Percentiles rank a stretch among this genome's conserved stretches.
Evolutionary conservation across 2,888 invertebrate genomes (phyloP).

Genomic region (Keiferia lycopersicella): DNA sequence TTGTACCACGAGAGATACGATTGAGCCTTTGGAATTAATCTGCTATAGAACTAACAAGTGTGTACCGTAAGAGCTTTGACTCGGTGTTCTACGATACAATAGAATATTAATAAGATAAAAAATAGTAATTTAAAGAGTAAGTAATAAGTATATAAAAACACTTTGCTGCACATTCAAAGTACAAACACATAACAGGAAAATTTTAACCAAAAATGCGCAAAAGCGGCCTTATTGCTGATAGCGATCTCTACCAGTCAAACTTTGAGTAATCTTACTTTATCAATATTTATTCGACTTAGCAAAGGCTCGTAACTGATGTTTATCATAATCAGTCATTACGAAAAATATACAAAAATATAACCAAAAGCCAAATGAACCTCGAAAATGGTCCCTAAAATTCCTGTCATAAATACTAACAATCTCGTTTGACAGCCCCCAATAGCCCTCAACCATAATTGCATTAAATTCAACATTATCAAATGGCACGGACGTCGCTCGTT

Average conservation of each 20-base stretch:
- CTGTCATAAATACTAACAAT: neutral
- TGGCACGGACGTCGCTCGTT: conserved; percentile 28
- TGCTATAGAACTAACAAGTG: neutral
- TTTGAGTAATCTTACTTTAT: no score
- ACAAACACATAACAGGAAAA: no score
- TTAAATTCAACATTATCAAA: conserved; percentile 23
- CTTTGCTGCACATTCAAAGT: no score
- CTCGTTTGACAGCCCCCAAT: conserved; percentile 11
- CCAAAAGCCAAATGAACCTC: neutral
- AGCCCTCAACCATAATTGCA: conserved; percentile 18
- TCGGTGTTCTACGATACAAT: no score
- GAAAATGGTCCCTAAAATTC: neutral
- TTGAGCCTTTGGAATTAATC: neutral
- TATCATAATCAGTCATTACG: neutral
- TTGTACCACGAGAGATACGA: neutral
- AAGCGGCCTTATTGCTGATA: no score
- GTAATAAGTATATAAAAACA: no score
- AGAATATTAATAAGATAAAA: no score
- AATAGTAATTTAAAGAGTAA: no score
- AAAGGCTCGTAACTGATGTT: neutral
- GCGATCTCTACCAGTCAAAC: no score
- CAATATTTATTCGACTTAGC: neutral
- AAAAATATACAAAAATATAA: no score
- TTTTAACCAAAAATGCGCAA: no score
- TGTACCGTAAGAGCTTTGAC: no score